Base-by-base conservation (phyloP, 2,888 invertebrate genomes). In the Plusia festucae region DNA sequence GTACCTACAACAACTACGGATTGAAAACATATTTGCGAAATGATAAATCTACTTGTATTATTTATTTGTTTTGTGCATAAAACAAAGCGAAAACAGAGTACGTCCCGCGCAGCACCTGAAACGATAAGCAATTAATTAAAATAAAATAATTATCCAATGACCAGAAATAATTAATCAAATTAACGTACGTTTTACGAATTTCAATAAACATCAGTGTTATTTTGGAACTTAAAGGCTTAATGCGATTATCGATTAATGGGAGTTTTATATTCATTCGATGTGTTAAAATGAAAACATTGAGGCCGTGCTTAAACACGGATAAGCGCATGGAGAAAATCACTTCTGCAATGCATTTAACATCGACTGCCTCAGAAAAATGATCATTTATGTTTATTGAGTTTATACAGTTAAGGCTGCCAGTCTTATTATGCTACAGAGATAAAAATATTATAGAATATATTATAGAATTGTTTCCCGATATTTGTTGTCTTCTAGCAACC, bases 81-180 rank as follows among this genome's bases (percentile, higher is more conserved):
- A 93, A 86, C 60, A 93, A 84, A 24, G 93, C 92, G 57, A 93
- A 93, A 8, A 93, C 91, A 5, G 93, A 93, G 67, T 93, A 93
- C 2, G 93, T 93, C 60, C 84, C 82, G 69, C 91, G 86, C 61
- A 93, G 73, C 56, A 93, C 93, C 93, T 93, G 91, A 68, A 91
- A 92, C 22, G 27, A 67, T 63, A 78, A 75, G 30, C 44, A 53
- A 73, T 69, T 63, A 70, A 70, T 72, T 68, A 65, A 71, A 68
- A 57, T 70, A 69, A 72, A 69, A 72, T 71, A 51, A 69, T 66
- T 69, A 44, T 67, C 52, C 70, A 68, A 57, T 67, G 65, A 72
- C 71, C 68, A 62, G 73, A 73, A 73, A 73, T 68, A 73, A 70
- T 69, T 62, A 68, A 75, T 67, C 66, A 60, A 73, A 76, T 57